phyloP scores from a whole-genome alignment of 2,113 vertebrate genomes.

The Cebidichthys violaceus region DNA sequence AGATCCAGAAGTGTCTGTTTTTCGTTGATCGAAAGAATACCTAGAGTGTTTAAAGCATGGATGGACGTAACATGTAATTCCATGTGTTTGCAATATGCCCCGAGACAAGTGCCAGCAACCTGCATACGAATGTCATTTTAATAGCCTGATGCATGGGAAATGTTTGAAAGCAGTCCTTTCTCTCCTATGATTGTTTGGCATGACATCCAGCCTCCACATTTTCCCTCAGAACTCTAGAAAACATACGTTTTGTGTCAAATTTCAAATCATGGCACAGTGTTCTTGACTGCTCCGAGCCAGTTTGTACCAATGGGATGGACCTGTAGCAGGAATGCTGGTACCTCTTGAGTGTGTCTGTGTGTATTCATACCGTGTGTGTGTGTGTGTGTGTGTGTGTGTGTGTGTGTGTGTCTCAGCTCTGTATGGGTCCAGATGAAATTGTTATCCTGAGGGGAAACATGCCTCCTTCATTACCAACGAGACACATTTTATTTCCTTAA shows the following conservation, averaged over 20 bases:
- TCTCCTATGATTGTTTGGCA: slow-evolving; percentile 79
- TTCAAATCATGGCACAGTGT: slow-evolving; percentile 67
- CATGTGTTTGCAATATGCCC: slow-evolving; percentile 84
- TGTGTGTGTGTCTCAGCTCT: slow-evolving; percentile 34
- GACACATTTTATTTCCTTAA: slow-evolving; percentile 80
- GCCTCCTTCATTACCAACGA: slow-evolving; percentile 75
- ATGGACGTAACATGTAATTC: slow-evolving; percentile 78
- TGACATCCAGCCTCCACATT: slow-evolving; percentile 75
- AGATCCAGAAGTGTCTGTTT: slow-evolving; percentile 66
- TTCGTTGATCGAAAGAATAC: slow-evolving; percentile 71
- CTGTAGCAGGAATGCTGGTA: slow-evolving; percentile 52
- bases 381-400: slow-evolving; percentile 10
- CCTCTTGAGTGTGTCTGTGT: slow-evolving; percentile 28
- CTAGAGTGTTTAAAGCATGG: slow-evolving; percentile 77
- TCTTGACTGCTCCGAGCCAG: slow-evolving; percentile 45
- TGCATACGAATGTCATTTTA: slow-evolving; percentile 82
- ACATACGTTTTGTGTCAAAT: slow-evolving; percentile 81
- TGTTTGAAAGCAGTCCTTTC: slow-evolving; percentile 81
- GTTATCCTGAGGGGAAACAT: slow-evolving; percentile 77
- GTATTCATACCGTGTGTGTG: not conserved
- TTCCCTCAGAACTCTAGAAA: slow-evolving; percentile 70
- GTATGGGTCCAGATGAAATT: slow-evolving; percentile 67
- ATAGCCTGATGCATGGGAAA: slow-evolving; percentile 79
- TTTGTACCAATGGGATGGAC: slow-evolving; percentile 47
- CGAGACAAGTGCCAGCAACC: slow-evolving; percentile 80